A percentile compares a stretch with the other conserved stretches of the same genome.
phyloP scores from a whole-genome alignment of 2,888 invertebrate genomes.

The Cabera pusaria region DNA sequence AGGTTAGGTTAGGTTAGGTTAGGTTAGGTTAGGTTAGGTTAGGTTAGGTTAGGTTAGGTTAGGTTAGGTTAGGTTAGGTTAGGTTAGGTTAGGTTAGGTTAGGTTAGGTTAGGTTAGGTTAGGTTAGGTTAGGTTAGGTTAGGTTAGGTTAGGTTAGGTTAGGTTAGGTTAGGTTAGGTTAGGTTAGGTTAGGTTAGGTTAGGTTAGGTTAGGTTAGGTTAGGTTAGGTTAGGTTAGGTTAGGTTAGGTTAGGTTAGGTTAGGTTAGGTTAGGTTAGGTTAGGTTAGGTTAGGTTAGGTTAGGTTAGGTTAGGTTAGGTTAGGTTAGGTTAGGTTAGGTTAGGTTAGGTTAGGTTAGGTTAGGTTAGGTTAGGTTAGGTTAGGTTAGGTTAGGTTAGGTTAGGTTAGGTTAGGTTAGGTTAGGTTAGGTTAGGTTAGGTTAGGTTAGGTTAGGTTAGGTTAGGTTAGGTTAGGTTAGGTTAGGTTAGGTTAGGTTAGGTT shows the following conservation, averaged over 20 bases:
- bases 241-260: slow-evolving; percentile 11
- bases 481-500: slow-evolving; percentile 11
- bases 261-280: slow-evolving; percentile 11
- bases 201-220: slow-evolving; percentile 11
- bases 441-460: slow-evolving; percentile 11
- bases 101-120: slow-evolving; percentile 11
- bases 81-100: slow-evolving; percentile 11
- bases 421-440: slow-evolving; percentile 11
- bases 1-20: slow-evolving; percentile 11
- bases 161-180: slow-evolving; percentile 11
- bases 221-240: slow-evolving; percentile 11
- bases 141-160: slow-evolving; percentile 11
- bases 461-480: slow-evolving; percentile 11
- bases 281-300: slow-evolving; percentile 11
- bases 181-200: slow-evolving; percentile 11
- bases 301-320: slow-evolving; percentile 11
- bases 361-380: slow-evolving; percentile 11
- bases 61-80: slow-evolving; percentile 11
- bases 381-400: slow-evolving; percentile 11
- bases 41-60: slow-evolving; percentile 11
- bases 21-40: slow-evolving; percentile 11
- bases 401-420: slow-evolving; percentile 11
- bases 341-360: slow-evolving; percentile 11
- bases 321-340: slow-evolving; percentile 11
- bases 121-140: slow-evolving; percentile 11